Conservation (phyloP, 2,797 vertebrate species). For the Netta rufina region DNA sequence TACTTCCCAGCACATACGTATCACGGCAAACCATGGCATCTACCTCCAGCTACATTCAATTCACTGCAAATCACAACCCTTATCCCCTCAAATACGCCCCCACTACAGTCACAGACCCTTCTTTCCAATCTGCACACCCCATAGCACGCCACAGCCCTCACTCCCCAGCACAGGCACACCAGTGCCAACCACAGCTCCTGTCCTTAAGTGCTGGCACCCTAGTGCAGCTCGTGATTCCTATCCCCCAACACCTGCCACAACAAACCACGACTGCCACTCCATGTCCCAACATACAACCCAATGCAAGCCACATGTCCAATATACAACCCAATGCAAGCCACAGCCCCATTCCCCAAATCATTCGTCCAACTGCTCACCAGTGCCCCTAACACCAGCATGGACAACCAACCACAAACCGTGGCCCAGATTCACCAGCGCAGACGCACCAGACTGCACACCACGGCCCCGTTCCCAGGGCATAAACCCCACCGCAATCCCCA, state of each 20-base stretch:
- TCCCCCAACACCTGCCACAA: neutral
- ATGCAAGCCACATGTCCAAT: rapidly evolving
- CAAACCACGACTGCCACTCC: neutral
- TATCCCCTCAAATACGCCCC: neutral
- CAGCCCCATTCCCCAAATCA: neutral
- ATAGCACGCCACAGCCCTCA: neutral
- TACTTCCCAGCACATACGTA: rapidly evolving
- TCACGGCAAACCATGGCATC: neutral
- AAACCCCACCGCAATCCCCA: neutral
- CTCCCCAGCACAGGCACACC: neutral
- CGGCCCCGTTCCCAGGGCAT: rapidly evolving
- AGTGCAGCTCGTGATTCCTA: rapidly evolving
- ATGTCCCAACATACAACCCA: neutral
- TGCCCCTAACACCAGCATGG: neutral
- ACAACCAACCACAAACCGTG: neutral
- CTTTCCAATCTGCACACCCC: neutral
- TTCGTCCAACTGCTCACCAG: rapidly evolving
- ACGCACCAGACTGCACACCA: rapidly evolving
- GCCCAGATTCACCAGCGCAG: neutral
- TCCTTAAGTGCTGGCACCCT: neutral
- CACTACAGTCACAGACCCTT: neutral
- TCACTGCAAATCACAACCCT: neutral
- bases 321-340: rapidly evolving
- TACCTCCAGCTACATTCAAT: neutral
- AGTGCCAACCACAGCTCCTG: neutral